phyloP scores from a whole-genome alignment of 2,888 invertebrate species.

The Galerucella pusilla region DNA sequence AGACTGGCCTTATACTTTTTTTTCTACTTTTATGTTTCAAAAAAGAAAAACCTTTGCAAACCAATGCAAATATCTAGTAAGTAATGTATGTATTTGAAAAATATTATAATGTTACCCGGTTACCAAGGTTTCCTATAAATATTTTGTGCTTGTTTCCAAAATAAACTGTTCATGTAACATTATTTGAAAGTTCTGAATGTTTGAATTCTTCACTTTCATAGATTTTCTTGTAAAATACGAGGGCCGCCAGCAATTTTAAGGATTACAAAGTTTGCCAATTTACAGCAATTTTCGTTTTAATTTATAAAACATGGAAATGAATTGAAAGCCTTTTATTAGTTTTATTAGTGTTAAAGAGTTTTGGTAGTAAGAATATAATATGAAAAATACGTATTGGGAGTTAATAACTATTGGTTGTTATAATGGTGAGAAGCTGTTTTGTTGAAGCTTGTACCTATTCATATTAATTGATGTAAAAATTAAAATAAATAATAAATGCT shows the following conservation, averaged over 20 bases:
- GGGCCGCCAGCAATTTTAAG: background rate
- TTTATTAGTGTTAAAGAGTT: no score
- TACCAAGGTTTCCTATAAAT: constrained; percentile 54
- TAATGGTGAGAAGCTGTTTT: no score
- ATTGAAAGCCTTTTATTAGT: no score
- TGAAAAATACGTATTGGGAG: no score
- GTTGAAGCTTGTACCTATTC: no score
- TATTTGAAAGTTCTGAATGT: constrained; percentile 10
- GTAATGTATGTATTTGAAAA: constrained; percentile 43
- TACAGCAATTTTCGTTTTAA: background rate
- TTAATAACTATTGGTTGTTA: no score
- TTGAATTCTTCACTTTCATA: background rate
- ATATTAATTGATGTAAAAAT: no score
- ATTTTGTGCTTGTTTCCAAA: constrained; percentile 44
- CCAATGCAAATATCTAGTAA: constrained; percentile 56
- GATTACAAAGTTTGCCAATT: background rate
- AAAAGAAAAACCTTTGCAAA: constrained; percentile 54
- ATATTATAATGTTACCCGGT: constrained; percentile 55
- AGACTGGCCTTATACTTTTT: constrained; percentile 18
- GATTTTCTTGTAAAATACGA: background rate
- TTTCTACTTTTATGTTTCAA: constrained; percentile 44
- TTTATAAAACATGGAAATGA: background rate
- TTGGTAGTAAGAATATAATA: no score
- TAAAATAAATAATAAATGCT: no score
- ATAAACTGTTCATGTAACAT: constrained; percentile 2